These are phyloP conservation scores for Proisotoma minuta DNA, from an alignment of 2,888 invertebrate species.

Conservation along the genomic window DNA sequence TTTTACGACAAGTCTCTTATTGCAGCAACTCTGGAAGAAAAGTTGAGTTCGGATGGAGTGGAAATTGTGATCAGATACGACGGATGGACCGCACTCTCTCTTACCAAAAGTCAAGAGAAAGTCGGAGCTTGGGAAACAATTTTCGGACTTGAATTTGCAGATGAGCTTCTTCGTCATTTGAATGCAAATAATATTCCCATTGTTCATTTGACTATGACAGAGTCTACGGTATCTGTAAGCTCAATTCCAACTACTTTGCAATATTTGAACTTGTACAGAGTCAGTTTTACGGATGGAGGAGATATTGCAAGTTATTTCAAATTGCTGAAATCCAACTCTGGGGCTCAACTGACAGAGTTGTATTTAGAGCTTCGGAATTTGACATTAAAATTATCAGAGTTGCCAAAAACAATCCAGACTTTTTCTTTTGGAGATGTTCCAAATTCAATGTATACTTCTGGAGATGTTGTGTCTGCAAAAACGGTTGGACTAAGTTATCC, in stretches of 20 bases:
- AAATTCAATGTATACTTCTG: not conserved
- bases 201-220: constrained; percentile 15
- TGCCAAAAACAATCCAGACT: constrained; percentile 10
- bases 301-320: not conserved
- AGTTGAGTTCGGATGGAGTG: not conserved
- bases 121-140: not conserved
- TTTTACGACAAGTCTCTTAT: constrained; percentile 12
- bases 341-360: not conserved
- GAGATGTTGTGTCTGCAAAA: not conserved
- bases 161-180: constrained; percentile 1
- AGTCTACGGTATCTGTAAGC: not conserved
- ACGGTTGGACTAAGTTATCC: constrained; percentile 7
- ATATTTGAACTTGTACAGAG: constrained; percentile 18
- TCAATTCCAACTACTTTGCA: constrained; percentile 10
- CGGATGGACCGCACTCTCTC: constrained; percentile 13
- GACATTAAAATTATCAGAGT: not conserved
- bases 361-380: constrained; percentile 13
- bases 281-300: not conserved
- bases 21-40: not conserved
- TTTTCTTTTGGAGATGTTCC: constrained; percentile 8
- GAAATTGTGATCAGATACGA: constrained; percentile 10
- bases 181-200: not conserved
- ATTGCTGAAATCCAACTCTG: not conserved
- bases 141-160: constrained; percentile 6
- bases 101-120: not conserved